Evolutionary conservation across 2,888 invertebrate genomes (phyloP), one percentile per base, ranked within the genome.

Genomic region (Lycaena phlaeas): DNA sequence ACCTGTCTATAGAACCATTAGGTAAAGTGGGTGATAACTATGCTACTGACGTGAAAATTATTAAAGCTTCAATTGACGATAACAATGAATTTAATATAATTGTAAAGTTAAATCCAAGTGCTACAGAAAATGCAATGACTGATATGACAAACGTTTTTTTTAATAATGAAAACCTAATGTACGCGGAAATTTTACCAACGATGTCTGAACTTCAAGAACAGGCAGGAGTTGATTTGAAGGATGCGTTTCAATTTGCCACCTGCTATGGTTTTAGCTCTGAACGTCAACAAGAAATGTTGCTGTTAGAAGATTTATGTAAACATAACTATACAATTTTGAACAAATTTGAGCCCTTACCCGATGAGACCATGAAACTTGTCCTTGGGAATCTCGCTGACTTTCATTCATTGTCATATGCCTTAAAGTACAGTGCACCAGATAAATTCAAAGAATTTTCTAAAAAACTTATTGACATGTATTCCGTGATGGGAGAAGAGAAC

Each of bases 121-220:
- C 25, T 3, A 4, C 10, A 11, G 18, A 29, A 10, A 30, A 15
- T 18, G 4, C 30, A 30, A 15, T 39, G 11, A 30, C 25, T 25
- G 4, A 10, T 9, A 6, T 39, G 1, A 30, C 25, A 9, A 9
- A 4, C 9, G 11, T 31, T 14, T 30, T 70, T 31, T 50, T 26
- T 2, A 68, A 65, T 2, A 72, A 70, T 37, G 72, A 73, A 49
- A 51, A 48, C 2, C 12, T 52, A 0, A 56, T 68, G 38, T 71
- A 69, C 37, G 48, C 52, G 2, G 48, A 63, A 29, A 30, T 70
- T 2, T 12, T 34, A 9, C 34, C 34, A 4, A 7, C 34, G 4
- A 10, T 39, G 9, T 15, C 30, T 3, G 11, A 39, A 26, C 15
- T 30, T 26, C 39, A 39, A 11, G 12, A 30, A 14, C 25, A 31